Evolutionary conservation across 2,113 vertebrate species (phyloP), one percentile per base, ranked within the genome.

Genomic region (Tragelaphus strepsiceros): DNA sequence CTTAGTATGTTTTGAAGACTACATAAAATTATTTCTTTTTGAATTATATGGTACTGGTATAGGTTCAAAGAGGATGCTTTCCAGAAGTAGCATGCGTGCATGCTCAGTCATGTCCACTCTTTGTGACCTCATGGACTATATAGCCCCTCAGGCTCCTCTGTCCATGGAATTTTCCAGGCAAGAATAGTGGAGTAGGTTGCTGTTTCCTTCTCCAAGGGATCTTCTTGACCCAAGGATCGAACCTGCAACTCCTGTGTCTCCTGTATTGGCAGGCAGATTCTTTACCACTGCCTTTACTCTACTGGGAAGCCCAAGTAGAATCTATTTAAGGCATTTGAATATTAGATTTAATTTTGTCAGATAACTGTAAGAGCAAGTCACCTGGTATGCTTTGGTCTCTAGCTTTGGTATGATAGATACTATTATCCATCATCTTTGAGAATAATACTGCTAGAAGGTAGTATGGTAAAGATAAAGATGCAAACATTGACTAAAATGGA

Each of bases 21-120:
- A 59, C 2, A 4, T 54, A 59, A 92, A 80, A 77, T 93, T 83
- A 1, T 82, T 22, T 90, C 6, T 59, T 78, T 53, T 64, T 51
- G 61, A 94, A 67, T 91, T 56, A 59, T 21, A 54, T 61, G 17
- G 74, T 61, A 13, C 59, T 62, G 7, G 26, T 15, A 53, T 91
- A 49, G 19, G 59, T 87, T 94, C 61, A 82, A 49, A 89, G 88
- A 93, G 32, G 19, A 77, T 61, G 80, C 58, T 96, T 96, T 92
- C 35, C 53, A 46, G 28, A 88, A 93, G 28, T 77, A 19, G 35
- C 7, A 4, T 74, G n/a, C 0, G 6, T 77, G 35, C 2, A 26
- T 26, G 21, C 71, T 77, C 39, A 77, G 39, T 43, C 39, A 43
- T 43, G 71, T 77, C 39, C 39, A 77, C 0, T 77, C 71, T 43